Evolutionary conservation across 2,797 vertebrate genomes (phyloP), one percentile per base, ranked within the genome.

Genomic region (Odontamblyopus lacepedii): DNA sequence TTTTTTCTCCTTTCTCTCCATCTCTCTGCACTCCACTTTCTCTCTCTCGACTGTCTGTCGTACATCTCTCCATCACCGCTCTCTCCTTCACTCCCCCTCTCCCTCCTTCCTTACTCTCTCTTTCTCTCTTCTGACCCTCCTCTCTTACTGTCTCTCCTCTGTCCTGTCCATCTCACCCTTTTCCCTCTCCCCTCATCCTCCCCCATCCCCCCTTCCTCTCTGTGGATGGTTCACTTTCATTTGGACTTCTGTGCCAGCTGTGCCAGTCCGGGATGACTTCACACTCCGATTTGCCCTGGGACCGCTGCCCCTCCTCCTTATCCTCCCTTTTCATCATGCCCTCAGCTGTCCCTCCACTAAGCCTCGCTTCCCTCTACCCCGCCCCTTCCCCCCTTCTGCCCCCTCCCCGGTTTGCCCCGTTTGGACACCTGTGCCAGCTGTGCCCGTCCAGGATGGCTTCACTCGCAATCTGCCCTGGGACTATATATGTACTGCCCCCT

Each of bases 211-310:
- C 60, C 18, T 15, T 6, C 27, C 5, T 15, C 12, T 13, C 29
- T n/a, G 6, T n/a, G 51, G 51, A 53, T n/a, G 51, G 51, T 53
- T 53, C 51, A 53, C 18, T 53, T n/a, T 53, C 56, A 27, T 57
- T 27, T 26, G 26, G 26, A 57, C 56, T 26, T 13, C 56, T 57
- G n/a, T 27, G 56, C 56, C 56, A 57, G 56, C 56, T 57, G 56
- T 57, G 56, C 56, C 56, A 57, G 56, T 57, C 56, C 56, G 11
- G 56, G 56, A 57, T 27, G 56, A 12, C 56, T 57, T 57, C 56
- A 57, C 56, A 27, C 56, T 23, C 8, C 60, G 7, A 18, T 38
- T 30, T 32, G 29, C 29, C 60, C 68, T 29, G 30, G 56, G 56
- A 57, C 26, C 23, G 13, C 23, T 26, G 9, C 11, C 56, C n/a